Evolutionary conservation across 2,113 vertebrate species (phyloP).

Genomic region (Chauna torquata): DNA sequence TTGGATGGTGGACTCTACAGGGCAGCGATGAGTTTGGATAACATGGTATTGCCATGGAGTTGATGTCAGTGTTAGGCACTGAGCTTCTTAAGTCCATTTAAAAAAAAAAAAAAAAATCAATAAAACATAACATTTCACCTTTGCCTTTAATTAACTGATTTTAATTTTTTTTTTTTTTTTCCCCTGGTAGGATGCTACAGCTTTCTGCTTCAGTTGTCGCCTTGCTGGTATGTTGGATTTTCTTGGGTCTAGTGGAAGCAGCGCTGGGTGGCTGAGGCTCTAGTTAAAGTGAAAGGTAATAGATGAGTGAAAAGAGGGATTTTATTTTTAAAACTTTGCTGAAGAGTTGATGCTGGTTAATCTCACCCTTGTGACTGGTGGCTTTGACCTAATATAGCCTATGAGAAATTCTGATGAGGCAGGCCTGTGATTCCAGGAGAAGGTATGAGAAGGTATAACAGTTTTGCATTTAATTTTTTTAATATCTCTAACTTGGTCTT

Average conservation of each 20-base stretch:
- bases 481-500: not conserved
- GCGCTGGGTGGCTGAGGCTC: not conserved
- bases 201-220: not conserved
- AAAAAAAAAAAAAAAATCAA: not conserved
- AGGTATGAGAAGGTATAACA: not conserved
- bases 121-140: not conserved
- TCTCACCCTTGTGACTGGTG: not conserved
- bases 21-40: not conserved
- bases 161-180: not conserved
- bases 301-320: not conserved
- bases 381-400: not conserved
- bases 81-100: not conserved
- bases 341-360: not conserved
- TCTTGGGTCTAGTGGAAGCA: not conserved
- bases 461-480: not conserved
- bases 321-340: not conserved
- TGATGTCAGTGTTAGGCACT: not conserved
- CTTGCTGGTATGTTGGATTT: not conserved
- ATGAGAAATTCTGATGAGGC: not conserved
- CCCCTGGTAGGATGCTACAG: not conserved
- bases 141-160: not conserved
- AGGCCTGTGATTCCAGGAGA: not conserved
- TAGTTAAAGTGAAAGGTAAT: conserved; percentile 10
- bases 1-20: not conserved
- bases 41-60: accelerated